A percentile compares a stretch with the other conserved stretches of the same genome.
These are phyloP conservation scores for Dipodomys spectabilis DNA, from an alignment of 2,113 vertebrate species.

Conservation along the genomic window DNA sequence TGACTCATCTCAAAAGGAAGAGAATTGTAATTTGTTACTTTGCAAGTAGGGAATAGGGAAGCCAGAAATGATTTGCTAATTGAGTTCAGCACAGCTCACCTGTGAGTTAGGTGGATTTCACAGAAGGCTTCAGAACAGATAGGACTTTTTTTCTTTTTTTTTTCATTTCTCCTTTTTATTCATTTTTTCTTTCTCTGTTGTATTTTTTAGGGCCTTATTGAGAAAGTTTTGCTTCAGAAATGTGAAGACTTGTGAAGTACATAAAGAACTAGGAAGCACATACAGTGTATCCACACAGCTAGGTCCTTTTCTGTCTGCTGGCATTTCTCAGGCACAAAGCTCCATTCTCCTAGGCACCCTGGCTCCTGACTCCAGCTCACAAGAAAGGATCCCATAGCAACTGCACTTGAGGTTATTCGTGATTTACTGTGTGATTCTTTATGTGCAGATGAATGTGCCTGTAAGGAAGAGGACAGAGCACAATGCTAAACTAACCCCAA, in stretches of 20 bases:
- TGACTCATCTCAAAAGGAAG: slow-evolving; percentile 14
- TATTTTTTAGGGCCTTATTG: not conserved
- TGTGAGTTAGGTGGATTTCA: not conserved
- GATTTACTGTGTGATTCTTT: not conserved
- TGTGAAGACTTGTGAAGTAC: not conserved
- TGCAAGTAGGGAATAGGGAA: not conserved
- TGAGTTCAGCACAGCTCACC: not conserved
- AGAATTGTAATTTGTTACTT: not conserved
- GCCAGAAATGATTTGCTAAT: not conserved
- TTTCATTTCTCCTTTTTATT: not conserved
- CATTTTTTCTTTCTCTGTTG: not conserved
- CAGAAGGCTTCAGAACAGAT: not conserved
- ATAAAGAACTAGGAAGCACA: not conserved
- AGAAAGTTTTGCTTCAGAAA: slow-evolving; percentile 21
- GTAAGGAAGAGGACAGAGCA: not conserved
- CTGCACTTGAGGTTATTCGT: not conserved
- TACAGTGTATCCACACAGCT: not conserved
- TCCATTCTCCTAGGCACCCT: not conserved
- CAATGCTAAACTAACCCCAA: not conserved
- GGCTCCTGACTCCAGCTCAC: slow-evolving; percentile 5
- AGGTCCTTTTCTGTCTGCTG: not conserved
- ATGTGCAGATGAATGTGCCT: not conserved
- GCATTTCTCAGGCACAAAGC: not conserved
- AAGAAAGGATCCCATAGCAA: slow-evolving; percentile 2
- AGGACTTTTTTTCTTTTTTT: not conserved